Evolutionary conservation across 2,888 invertebrate genomes (phyloP).

Genomic region (Seira musarum): DNA sequence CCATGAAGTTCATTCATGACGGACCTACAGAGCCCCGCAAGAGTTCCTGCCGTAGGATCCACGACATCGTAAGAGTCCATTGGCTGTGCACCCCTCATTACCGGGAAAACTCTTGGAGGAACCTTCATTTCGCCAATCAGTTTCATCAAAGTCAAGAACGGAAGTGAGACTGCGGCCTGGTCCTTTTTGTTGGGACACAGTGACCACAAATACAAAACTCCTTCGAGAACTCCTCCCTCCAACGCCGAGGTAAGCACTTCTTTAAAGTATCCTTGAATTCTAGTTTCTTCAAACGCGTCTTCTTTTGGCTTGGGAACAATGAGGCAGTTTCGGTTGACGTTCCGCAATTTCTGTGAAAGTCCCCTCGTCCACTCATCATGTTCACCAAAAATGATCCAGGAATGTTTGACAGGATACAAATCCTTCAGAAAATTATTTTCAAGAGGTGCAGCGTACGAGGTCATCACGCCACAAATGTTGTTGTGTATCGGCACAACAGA

Average conservation of each 20-base stretch:
- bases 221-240: too few species aligned
- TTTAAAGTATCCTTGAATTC: too few species aligned
- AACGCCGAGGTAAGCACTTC: too few species aligned
- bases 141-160: conserved; percentile 24
- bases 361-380: neutral
- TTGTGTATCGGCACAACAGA: neutral
- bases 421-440: neutral
- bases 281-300: too few species aligned
- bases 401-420: neutral
- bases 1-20: neutral
- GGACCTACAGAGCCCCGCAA: neutral
- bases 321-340: neutral
- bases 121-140: neutral
- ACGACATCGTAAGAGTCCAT: neutral
- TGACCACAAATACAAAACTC: conserved; percentile 33
- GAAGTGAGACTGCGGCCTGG: conserved; percentile 36
- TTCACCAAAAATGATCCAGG: neutral
- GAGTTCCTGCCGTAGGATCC: conserved; percentile 1
- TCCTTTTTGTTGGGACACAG: conserved; percentile 1
- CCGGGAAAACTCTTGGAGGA: neutral
- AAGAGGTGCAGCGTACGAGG: neutral
- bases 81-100: neutral
- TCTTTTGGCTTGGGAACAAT: neutral
- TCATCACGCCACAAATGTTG: neutral
- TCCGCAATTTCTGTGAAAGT: neutral